phyloP scores from a whole-genome alignment of 2,113 vertebrate species.

The Montifringilla adamsi region DNA sequence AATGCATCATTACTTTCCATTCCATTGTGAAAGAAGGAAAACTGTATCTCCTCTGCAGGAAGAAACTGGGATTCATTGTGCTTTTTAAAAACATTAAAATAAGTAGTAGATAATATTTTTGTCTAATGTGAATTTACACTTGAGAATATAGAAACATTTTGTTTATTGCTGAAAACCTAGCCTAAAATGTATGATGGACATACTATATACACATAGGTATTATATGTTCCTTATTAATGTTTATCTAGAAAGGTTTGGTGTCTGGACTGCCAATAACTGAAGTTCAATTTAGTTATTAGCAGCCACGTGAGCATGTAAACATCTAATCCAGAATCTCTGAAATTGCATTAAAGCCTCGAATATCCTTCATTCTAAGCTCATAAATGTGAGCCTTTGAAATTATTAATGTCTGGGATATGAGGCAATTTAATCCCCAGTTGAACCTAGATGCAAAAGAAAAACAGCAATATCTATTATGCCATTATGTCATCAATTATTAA shows the following conservation, averaged over 20 bases:
- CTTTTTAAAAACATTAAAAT: not conserved
- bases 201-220: not conserved
- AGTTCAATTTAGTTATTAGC: conserved; percentile 64
- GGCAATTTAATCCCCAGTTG: conserved; percentile 55
- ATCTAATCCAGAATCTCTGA: conserved; percentile 50
- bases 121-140: conserved; percentile 2
- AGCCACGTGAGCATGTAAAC: conserved; percentile 19
- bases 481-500: conserved; percentile 20
- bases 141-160: not conserved
- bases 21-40: conserved; percentile 50
- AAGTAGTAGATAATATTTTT: not conserved
- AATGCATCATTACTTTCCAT: conserved; percentile 67
- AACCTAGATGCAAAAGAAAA: conserved; percentile 41
- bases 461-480: not conserved
- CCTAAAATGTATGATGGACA: not conserved
- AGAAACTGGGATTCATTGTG: conserved; percentile 48
- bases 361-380: not conserved
- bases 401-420: conserved; percentile 37
- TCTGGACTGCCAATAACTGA: conserved; percentile 42
- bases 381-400: conserved; percentile 59
- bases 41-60: conserved; percentile 31
- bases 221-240: conserved; percentile 2
- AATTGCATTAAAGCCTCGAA: conserved; percentile 52
- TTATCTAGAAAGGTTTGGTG: not conserved
- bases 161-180: not conserved